Percentiles rank a stretch among this genome's conserved stretches.
Evolutionary conservation across 2,113 vertebrate species (phyloP).

Genomic region (Gallinago paraguaiae): DNA sequence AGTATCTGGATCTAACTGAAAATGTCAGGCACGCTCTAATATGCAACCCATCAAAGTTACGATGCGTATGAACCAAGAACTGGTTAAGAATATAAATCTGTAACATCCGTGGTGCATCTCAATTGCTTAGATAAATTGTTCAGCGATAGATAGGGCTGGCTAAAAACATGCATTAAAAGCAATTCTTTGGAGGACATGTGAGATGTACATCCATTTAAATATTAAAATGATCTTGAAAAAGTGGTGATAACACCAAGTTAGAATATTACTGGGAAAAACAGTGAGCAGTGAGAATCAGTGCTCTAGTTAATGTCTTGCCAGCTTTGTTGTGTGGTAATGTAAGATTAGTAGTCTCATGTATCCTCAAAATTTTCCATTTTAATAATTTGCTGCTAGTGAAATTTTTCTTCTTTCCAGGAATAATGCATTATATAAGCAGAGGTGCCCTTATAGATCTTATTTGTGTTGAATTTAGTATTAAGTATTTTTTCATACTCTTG

Average conservation of each 20-base stretch:
- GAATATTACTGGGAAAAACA: not conserved
- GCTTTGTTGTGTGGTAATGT: not conserved
- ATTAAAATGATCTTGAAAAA: not conserved
- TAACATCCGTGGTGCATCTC: constrained; percentile 4
- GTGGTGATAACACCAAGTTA: not conserved
- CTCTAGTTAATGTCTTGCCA: not conserved
- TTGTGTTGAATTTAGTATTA: not conserved
- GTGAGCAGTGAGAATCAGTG: not conserved
- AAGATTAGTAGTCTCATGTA: not conserved
- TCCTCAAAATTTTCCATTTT: not conserved
- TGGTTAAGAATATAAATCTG: constrained; percentile 40
- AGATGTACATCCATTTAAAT: not conserved
- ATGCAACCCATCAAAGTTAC: constrained; percentile 53
- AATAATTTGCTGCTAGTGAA: not conserved
- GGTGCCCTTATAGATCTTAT: not conserved
- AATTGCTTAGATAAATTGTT: not conserved
- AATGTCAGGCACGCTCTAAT: constrained; percentile 49
- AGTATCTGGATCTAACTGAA: constrained; percentile 9
- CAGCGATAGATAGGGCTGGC: not conserved
- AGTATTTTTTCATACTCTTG: not conserved
- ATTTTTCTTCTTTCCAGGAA: not conserved
- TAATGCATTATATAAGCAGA: not conserved
- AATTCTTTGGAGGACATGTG: not conserved
- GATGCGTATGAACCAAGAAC: not conserved
- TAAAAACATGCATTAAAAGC: not conserved